Conservation (phyloP, 2,888 invertebrate genomes). For the Agriopis leucophaearia region DNA sequence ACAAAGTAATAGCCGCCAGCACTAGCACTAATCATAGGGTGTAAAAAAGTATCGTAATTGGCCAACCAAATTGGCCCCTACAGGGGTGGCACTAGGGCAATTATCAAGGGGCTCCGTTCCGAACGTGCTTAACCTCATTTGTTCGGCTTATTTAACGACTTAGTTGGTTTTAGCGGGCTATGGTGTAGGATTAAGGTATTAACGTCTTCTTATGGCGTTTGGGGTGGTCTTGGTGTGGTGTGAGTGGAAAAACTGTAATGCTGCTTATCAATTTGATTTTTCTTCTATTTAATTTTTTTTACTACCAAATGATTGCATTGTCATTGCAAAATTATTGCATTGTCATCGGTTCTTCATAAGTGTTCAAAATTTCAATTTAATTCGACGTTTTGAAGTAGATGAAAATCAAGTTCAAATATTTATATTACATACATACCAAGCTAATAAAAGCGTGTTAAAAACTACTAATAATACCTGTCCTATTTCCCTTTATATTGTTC, state of each 20-base stretch:
- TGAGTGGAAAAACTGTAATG: conserved; percentile 4
- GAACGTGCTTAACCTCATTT: conserved; percentile 72
- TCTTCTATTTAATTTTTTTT: not conserved
- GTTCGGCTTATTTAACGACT: conserved; percentile 71
- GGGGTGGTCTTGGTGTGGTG: conserved; percentile 12
- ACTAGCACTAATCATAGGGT: conserved; percentile 45
- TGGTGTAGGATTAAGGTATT: conserved; percentile 54
- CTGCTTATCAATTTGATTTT: conserved; percentile 13
- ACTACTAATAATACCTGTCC: no score
- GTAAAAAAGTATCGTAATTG: conserved; percentile 61
- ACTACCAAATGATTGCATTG: no score
- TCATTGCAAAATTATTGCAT: no score
- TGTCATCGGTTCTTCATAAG: no score
- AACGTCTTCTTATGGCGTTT: conserved; percentile 40
- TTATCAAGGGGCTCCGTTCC: conserved; percentile 62
- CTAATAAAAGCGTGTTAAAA: no score
- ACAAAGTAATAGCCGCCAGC: conserved; percentile 40
- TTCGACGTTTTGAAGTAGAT: no score
- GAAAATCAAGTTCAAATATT: no score
- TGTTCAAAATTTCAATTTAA: no score
- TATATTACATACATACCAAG: no score
- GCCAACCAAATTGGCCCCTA: conserved; percentile 47
- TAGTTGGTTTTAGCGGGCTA: conserved; percentile 47
- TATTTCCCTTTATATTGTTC: no score
- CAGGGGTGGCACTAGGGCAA: conserved; percentile 57